phyloP scores from a whole-genome alignment of 2,113 vertebrate species.

The Paedocypris sp. region DNA sequence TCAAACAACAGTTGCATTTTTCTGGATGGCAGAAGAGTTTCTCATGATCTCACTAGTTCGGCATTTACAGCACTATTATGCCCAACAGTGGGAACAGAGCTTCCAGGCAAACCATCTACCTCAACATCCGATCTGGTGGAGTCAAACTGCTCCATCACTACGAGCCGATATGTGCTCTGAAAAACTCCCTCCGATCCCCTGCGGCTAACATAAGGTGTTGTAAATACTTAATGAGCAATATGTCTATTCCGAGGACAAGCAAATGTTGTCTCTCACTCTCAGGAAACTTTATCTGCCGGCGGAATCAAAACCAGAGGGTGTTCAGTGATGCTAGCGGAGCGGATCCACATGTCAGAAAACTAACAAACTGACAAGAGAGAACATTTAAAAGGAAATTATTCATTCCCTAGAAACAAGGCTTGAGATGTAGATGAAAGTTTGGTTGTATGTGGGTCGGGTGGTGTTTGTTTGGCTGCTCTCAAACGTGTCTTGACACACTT shows the following conservation, averaged over 20 bases:
- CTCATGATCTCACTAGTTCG: neutral
- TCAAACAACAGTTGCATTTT: neutral
- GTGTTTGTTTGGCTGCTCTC: slow-evolving; percentile 26
- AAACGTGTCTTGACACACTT: slow-evolving; percentile 31
- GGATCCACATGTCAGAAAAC: neutral
- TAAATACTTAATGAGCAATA: slow-evolving; percentile 22
- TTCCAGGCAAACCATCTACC: neutral
- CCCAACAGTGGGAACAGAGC: neutral
- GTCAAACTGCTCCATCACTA: neutral
- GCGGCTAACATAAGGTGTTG: slow-evolving; percentile 9
- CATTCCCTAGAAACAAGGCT: neutral
- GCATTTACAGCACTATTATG: neutral
- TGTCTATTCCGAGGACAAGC: neutral
- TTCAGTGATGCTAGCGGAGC: neutral
- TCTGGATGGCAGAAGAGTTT: neutral
- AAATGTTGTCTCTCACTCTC: neutral
- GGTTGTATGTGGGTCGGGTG: slow-evolving; percentile 20
- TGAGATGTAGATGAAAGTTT: neutral
- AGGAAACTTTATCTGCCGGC: neutral
- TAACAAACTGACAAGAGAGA: neutral
- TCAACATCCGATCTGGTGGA: neutral
- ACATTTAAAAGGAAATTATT: neutral
- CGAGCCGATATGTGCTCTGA: neutral
- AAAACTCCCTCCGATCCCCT: neutral
- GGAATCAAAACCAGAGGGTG: neutral